Evolutionary conservation across 1,140 invertebrate genomes (phyloP).

Genomic region (Delia radicum): DNA sequence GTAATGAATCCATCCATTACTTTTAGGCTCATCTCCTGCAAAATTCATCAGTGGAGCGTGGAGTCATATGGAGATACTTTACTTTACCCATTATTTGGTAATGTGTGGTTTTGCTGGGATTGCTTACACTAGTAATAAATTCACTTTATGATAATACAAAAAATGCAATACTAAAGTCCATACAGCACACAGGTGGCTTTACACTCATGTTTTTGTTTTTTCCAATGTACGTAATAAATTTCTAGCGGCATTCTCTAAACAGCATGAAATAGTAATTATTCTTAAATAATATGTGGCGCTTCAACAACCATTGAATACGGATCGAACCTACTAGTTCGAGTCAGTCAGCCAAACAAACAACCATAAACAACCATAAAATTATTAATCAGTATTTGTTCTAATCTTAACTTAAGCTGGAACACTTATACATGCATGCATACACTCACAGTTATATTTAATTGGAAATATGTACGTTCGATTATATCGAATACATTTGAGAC

Average conservation of each 20-base stretch:
- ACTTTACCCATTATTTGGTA: no score
- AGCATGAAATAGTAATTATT: neutral
- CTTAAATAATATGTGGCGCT: neutral
- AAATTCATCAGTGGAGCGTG: no score
- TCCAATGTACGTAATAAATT: neutral
- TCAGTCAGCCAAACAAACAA: neutral
- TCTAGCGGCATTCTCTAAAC: slow-evolving; percentile 18
- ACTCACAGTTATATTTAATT: neutral
- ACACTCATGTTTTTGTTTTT: slow-evolving; percentile 1
- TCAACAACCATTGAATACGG: neutral
- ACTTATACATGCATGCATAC: neutral
- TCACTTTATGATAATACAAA: no score
- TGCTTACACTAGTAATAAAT: no score
- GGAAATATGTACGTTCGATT: no score
- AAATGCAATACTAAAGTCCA: no score
- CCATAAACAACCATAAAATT: neutral
- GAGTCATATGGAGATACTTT: no score
- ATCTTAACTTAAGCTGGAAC: neutral
- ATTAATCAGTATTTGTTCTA: neutral
- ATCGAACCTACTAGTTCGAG: no score
- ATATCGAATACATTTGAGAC: neutral
- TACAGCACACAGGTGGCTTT: slow-evolving; percentile 11
- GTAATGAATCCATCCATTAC: no score
- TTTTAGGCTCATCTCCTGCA: no score
- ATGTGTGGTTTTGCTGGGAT: no score